Evolutionary conservation across 1,140 invertebrate genomes (phyloP).

Genomic region (Rhagoletis zephyria): DNA sequence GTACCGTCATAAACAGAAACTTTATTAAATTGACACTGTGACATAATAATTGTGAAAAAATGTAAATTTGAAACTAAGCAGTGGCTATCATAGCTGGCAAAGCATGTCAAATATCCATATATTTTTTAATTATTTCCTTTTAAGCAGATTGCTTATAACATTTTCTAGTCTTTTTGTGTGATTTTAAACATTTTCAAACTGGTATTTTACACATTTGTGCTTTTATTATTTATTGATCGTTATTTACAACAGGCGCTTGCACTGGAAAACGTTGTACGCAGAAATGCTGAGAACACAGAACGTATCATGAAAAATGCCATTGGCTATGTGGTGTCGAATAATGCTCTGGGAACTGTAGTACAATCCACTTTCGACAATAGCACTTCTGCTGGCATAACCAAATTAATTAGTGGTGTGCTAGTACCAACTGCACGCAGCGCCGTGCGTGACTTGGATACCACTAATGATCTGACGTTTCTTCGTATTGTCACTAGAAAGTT

Average conservation of each 20-base stretch:
- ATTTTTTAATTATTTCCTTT: no score
- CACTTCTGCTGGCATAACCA: slow-evolving; percentile 63
- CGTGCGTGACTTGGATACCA: slow-evolving; percentile 66
- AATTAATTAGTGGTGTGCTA: slow-evolving; percentile 62
- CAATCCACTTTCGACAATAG: slow-evolving; percentile 68
- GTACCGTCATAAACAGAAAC: no score
- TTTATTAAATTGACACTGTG: no score
- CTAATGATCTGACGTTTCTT: slow-evolving; percentile 21
- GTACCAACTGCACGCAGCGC: slow-evolving; percentile 63
- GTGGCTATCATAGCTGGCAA: no score
- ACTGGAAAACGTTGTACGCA: slow-evolving; percentile 63
- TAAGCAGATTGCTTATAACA: no score
- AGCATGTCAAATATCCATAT: no score
- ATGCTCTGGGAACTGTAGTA: slow-evolving; percentile 61
- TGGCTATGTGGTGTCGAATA: slow-evolving; percentile 67
- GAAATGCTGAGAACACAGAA: slow-evolving; percentile 60
- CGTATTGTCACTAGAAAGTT: slow-evolving; percentile 64
- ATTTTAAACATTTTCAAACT: no score
- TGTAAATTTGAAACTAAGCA: no score
- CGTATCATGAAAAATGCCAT: slow-evolving; percentile 65
- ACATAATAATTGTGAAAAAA: no score
- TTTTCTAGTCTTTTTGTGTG: no score
- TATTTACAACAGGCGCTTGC: neutral
- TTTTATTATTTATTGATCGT: no score
- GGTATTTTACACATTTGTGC: no score